These are phyloP conservation scores for Sthenelais limicola DNA, from an alignment of 2,888 invertebrate species.

Conservation along the genomic window DNA sequence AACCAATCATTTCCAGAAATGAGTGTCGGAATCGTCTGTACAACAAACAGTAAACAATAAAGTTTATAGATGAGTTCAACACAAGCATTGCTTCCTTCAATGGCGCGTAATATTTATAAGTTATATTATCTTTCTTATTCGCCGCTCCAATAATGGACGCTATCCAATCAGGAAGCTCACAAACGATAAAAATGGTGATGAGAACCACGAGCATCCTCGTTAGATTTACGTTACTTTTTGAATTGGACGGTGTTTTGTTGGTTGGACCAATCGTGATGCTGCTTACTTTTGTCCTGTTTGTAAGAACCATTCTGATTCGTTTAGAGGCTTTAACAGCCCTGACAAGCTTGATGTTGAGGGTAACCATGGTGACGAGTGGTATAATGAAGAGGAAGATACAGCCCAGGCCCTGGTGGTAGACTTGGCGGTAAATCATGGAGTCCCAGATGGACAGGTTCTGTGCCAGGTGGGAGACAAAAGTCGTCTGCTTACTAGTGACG, in stretches of 20 bases:
- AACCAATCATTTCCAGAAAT: no score
- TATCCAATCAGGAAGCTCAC: slow-evolving; percentile 43
- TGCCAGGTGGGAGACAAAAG: slow-evolving; percentile 40
- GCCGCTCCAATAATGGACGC: slow-evolving; percentile 42
- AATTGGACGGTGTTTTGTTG: no score
- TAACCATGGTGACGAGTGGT: slow-evolving; percentile 22
- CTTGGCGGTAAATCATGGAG: slow-evolving; percentile 29
- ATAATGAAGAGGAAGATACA: slow-evolving; percentile 41
- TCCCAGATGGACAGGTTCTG: slow-evolving; percentile 31
- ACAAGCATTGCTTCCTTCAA: slow-evolving; percentile 41
- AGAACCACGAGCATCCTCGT: slow-evolving; percentile 40
- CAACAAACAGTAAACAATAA: slow-evolving; percentile 40
- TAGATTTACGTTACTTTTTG: slow-evolving; percentile 18
- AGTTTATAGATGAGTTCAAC: slow-evolving; percentile 43
- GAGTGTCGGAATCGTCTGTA: slow-evolving; percentile 42
- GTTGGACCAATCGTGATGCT: background rate
- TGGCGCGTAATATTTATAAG: slow-evolving; percentile 27
- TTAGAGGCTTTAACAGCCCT: slow-evolving; percentile 5
- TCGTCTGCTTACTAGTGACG: background rate
- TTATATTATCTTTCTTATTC: slow-evolving; percentile 4
- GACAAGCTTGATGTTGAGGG: slow-evolving; percentile 35
- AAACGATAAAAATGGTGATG: slow-evolving; percentile 38
- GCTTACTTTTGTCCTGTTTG: background rate
- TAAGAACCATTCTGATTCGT: no score
- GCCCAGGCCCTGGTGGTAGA: slow-evolving; percentile 37